These are phyloP conservation scores for Scaptodrosophila lebanonensis DNA, from an alignment of 1,140 invertebrate genomes.

Conservation along the genomic window DNA sequence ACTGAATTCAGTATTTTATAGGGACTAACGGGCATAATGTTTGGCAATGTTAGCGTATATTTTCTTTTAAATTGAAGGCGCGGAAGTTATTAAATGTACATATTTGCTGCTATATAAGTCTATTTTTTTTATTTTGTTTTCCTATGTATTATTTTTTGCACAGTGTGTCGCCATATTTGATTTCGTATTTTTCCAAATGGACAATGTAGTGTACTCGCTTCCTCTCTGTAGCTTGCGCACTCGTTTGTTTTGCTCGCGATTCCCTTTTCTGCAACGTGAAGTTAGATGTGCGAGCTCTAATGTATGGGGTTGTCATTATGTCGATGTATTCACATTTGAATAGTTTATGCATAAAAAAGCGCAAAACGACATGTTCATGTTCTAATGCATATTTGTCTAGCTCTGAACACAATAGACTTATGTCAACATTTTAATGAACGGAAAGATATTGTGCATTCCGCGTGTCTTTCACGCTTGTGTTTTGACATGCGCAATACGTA, in stretches of 20 bases:
- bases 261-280: constrained; percentile 69
- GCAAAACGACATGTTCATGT: constrained; percentile 5
- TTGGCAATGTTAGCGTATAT: too few species aligned
- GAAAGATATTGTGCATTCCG: too few species aligned
- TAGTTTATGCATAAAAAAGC: too few species aligned
- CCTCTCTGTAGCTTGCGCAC: constrained; percentile 38
- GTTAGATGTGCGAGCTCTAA: constrained; percentile 48
- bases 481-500: constrained; percentile 28
- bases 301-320: constrained; percentile 48
- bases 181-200: constrained; percentile 41
- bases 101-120: too few species aligned
- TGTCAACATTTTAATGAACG: too few species aligned
- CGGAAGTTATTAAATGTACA: too few species aligned
- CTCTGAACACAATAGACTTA: too few species aligned
- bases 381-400: background rate
- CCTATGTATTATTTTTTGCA: constrained; percentile 35
- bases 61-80: too few species aligned
- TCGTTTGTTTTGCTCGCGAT: constrained; percentile 70
- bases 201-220: constrained; percentile 40
- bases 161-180: constrained; percentile 66
- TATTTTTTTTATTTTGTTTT: constrained; percentile 25
- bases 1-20: background rate
- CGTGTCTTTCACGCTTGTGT: constrained; percentile 1
- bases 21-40: too few species aligned
- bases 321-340: background rate